Evolutionary conservation across 2,797 vertebrate genomes (phyloP).

Genomic region (Chloroceryle amazona): DNA sequence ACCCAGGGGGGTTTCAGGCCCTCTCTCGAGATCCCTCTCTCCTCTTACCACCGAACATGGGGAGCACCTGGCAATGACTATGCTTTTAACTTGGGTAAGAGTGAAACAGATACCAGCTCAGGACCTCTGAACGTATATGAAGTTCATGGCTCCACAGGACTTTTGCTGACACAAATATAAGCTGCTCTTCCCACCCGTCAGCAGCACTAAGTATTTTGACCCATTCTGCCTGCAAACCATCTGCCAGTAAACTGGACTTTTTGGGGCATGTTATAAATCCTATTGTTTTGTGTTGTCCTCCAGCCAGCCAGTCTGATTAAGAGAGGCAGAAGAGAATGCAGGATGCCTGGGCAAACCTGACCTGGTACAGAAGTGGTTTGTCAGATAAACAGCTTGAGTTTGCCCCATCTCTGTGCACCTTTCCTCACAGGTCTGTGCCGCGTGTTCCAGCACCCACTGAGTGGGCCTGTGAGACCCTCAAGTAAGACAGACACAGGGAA

Average conservation of each 20-base stretch:
- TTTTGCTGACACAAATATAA: background rate
- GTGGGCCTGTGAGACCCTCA: background rate
- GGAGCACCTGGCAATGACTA: background rate
- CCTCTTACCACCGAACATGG: background rate
- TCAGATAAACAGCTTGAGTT: background rate
- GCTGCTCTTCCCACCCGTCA: background rate
- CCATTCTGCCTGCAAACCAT: background rate
- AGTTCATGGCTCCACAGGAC: background rate
- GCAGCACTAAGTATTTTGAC: background rate
- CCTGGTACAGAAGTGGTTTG: background rate
- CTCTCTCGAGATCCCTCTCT: background rate
- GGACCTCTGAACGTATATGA: background rate
- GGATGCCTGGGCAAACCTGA: background rate
- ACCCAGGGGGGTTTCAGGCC: background rate
- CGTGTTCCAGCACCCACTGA: background rate
- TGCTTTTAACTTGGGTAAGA: background rate
- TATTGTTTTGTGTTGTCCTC: accelerated
- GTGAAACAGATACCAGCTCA: background rate
- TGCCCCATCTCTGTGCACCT: background rate
- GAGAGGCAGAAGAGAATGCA: background rate
- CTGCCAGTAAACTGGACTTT: background rate
- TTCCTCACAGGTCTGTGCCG: background rate
- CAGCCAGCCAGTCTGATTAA: background rate
- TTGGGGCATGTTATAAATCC: background rate
- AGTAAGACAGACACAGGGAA: accelerated